Evolutionary conservation across 2,888 invertebrate genomes (phyloP).

Genomic region (Cacoxenus indagator): DNA sequence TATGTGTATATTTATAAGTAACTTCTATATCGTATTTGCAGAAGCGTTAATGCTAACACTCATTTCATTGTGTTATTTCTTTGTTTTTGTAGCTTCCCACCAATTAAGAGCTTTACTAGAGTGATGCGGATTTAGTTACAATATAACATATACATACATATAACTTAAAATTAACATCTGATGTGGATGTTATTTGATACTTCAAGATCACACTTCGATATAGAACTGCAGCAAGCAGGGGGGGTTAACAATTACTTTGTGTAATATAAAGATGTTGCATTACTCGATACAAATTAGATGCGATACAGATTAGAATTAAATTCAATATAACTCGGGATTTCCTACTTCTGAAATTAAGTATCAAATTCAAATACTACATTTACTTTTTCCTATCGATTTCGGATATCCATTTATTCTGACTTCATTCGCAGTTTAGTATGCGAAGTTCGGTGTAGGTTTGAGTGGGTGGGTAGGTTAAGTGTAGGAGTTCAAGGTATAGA

Average conservation of each 20-base stretch:
- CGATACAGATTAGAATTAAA: too few species aligned
- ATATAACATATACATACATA: constrained; percentile 22
- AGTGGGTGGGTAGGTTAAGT: too few species aligned
- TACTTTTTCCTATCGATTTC: not conserved
- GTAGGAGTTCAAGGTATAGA: too few species aligned
- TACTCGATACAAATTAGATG: too few species aligned
- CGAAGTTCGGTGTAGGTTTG: not conserved
- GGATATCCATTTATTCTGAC: not conserved
- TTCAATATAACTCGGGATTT: too few species aligned
- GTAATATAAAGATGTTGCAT: too few species aligned
- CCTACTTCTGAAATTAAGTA: too few species aligned
- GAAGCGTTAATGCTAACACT: not conserved
- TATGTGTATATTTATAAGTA: constrained; percentile 13
- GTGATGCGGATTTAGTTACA: not conserved
- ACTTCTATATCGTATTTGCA: not conserved
- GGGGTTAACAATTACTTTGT: too few species aligned
- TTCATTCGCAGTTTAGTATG: not conserved
- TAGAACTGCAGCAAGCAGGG: too few species aligned
- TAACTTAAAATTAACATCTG: constrained; percentile 25
- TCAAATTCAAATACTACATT: too few species aligned
- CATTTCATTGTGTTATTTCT: not conserved
- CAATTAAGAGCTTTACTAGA: not conserved
- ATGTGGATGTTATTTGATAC: too few species aligned
- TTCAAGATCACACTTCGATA: too few species aligned
- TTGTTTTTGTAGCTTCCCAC: not conserved